Evolutionary conservation across 2,888 invertebrate species (phyloP).

Genomic region (Brachypalpus laphriformis): DNA sequence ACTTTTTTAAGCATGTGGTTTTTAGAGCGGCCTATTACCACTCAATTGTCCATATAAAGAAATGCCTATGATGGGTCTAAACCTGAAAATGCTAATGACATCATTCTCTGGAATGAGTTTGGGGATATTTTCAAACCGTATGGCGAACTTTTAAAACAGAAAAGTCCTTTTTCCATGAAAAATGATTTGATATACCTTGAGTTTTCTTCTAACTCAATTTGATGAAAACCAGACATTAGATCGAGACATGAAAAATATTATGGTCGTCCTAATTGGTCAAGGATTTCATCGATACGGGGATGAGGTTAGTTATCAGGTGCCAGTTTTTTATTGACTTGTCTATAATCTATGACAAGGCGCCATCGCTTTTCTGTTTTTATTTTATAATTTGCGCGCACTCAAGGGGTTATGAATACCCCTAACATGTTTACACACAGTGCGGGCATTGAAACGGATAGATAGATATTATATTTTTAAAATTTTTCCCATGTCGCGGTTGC

Average conservation of each 20-base stretch:
- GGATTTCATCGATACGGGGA: conserved; percentile 21
- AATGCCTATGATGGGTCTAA: background rate
- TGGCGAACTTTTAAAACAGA: no score
- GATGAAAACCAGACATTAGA: conserved; percentile 72
- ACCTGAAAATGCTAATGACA: conserved; percentile 42
- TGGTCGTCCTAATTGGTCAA: no score
- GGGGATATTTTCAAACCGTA: no score
- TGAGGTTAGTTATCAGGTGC: conserved; percentile 26
- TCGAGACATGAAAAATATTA: conserved; percentile 78
- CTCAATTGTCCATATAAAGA: conserved; percentile 47
- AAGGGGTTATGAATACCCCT: no score
- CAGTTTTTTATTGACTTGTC: background rate
- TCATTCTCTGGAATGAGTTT: conserved; percentile 39
- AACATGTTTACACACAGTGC: no score
- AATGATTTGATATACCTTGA: conserved; percentile 59
- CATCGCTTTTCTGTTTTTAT: conserved; percentile 23
- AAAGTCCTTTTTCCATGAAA: no score
- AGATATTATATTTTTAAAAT: no score
- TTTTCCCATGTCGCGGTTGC: no score
- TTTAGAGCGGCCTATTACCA: conserved; percentile 44
- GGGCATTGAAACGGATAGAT: no score
- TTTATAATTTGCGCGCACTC: no score
- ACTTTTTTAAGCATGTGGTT: conserved; percentile 52
- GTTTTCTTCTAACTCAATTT: conserved; percentile 4
- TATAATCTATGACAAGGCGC: conserved; percentile 21